phyloP scores from a whole-genome alignment of 1,140 invertebrate species.

The Drosophila triauraria region DNA sequence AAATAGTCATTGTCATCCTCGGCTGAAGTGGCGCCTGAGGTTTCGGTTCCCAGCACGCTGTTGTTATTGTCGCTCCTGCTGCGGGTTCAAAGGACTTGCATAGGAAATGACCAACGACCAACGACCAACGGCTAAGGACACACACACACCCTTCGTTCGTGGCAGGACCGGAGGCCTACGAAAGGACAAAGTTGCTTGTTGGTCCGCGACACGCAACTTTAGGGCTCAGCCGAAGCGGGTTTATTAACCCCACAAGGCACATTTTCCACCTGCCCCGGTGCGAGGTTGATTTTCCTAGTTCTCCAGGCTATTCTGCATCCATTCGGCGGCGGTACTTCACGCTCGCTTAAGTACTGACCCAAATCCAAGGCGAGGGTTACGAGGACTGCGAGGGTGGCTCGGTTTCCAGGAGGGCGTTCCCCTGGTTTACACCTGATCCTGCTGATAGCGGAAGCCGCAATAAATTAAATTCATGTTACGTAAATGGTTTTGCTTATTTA shows the following conservation, averaged over 20 bases:
- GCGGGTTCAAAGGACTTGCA: slow-evolving; percentile 73
- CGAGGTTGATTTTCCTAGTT: not conserved
- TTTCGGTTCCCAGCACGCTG: slow-evolving; percentile 23
- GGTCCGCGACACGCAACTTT: slow-evolving; percentile 67
- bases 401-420: slow-evolving; percentile 48
- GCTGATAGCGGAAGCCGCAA: slow-evolving; percentile 12
- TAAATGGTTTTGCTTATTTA: slow-evolving; percentile 51
- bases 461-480: slow-evolving; percentile 66
- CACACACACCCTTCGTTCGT: slow-evolving; percentile 6
- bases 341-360: slow-evolving; percentile 77
- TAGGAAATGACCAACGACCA: slow-evolving; percentile 76
- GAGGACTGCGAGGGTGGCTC: slow-evolving; percentile 9
- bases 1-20: slow-evolving; percentile 30
- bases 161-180: slow-evolving; percentile 19
- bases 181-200: slow-evolving; percentile 64
- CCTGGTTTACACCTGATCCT: slow-evolving; percentile 64
- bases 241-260: slow-evolving; percentile 73
- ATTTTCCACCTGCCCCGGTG: slow-evolving; percentile 57
- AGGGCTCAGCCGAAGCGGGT: slow-evolving; percentile 57
- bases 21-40: slow-evolving; percentile 38
- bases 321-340: slow-evolving; percentile 26
- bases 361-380: slow-evolving; percentile 35
- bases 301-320: slow-evolving; percentile 24
- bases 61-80: slow-evolving; percentile 8
- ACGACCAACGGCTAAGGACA: slow-evolving; percentile 7